phyloP scores from a whole-genome alignment of 2,797 vertebrate species.

The Rhadinocentrus ornatus region DNA sequence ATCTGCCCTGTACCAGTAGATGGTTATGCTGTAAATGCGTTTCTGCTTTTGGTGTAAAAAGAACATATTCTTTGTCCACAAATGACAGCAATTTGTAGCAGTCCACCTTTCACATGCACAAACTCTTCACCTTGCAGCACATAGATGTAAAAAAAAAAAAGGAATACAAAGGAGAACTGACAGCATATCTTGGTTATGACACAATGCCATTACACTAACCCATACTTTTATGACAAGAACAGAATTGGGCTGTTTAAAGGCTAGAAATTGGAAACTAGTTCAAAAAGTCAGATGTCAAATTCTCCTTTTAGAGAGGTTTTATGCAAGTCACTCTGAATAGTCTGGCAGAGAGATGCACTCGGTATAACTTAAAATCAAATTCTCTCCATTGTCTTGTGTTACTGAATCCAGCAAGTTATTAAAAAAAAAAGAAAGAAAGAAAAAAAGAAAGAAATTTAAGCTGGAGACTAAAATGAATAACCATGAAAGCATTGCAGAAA shows the following conservation, averaged over 20 bases:
- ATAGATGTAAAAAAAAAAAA: slow-evolving; percentile 6
- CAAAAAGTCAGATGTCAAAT: slow-evolving; percentile 4
- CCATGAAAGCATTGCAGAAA: slow-evolving; percentile 18
- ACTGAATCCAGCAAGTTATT: slow-evolving; percentile 34
- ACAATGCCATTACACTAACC: slow-evolving; percentile 9
- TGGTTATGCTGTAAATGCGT: neutral
- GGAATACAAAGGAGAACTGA: slow-evolving; percentile 21
- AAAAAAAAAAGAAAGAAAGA: neutral
- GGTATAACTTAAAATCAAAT: slow-evolving; percentile 48
- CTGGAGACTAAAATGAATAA: slow-evolving; percentile 20
- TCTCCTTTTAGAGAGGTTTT: slow-evolving; percentile 36
- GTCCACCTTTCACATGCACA: neutral
- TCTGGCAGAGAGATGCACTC: slow-evolving; percentile 12
- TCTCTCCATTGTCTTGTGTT: slow-evolving; percentile 48
- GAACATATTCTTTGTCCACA: slow-evolving; percentile 1
- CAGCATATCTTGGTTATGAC: slow-evolving; percentile 30
- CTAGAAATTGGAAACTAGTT: slow-evolving; percentile 27
- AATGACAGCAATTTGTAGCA: neutral
- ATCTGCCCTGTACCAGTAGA: neutral
- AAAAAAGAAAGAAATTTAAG: neutral
- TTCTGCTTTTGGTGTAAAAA: slow-evolving; percentile 1
- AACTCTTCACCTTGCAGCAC: slow-evolving; percentile 28
- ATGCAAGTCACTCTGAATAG: slow-evolving; percentile 45
- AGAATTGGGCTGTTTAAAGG: slow-evolving; percentile 24
- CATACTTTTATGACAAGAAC: slow-evolving; percentile 20